Percentiles rank a stretch among this genome's conserved stretches.
Conservation (phyloP, 2,888 invertebrate genomes). For the Eupsilia transversa region DNA sequence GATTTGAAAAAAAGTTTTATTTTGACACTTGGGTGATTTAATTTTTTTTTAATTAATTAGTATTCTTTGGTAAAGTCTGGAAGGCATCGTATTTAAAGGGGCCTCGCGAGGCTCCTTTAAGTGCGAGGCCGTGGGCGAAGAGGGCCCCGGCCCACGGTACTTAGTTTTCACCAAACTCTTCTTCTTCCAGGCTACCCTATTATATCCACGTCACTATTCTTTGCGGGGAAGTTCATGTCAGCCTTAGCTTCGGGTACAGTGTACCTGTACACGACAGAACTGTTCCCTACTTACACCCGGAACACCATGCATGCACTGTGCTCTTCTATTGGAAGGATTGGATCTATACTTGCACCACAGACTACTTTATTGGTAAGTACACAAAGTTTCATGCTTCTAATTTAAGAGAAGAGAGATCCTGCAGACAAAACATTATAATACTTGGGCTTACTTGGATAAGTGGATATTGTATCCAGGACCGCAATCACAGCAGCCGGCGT, state of each 20-base stretch:
- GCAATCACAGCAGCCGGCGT: too few relatives aligned
- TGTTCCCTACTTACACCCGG: constrained; percentile 90
- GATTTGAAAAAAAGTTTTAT: too few relatives aligned
- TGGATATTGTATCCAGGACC: neutral
- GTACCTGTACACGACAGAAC: constrained; percentile 83
- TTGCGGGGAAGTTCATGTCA: constrained; percentile 88
- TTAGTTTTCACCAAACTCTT: neutral
- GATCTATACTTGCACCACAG: constrained; percentile 91
- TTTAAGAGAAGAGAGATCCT: too few relatives aligned
- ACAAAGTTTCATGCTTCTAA: too few relatives aligned
- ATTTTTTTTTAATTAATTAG: too few relatives aligned
- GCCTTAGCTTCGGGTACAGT: constrained; percentile 89
- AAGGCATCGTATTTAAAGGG: too few relatives aligned
- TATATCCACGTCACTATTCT: constrained; percentile 77
- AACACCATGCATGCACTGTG: constrained; percentile 91
- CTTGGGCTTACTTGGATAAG: neutral
- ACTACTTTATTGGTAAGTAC: constrained; percentile 69
- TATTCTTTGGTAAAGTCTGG: too few relatives aligned
- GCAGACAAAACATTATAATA: neutral
- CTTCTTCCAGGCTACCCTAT: constrained; percentile 64
- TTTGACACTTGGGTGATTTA: too few relatives aligned
- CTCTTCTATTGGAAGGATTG: constrained; percentile 89
- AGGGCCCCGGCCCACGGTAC: too few relatives aligned
- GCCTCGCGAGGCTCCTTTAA: too few relatives aligned
- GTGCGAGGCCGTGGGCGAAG: too few relatives aligned